Evolutionary conservation across 2,888 invertebrate genomes (phyloP).

Genomic region (Cantharis nigra): DNA sequence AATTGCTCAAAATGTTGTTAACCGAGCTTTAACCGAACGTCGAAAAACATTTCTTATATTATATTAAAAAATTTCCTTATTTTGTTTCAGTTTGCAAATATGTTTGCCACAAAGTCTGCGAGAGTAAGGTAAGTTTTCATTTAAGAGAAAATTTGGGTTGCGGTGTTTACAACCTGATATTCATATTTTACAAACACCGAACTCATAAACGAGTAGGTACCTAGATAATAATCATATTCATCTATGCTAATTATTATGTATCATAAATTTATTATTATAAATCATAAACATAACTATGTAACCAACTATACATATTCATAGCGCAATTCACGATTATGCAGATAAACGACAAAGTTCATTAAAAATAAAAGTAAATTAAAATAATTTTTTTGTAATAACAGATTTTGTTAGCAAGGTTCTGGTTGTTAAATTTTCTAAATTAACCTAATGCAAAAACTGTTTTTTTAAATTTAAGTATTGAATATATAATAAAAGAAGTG

Average conservation of each 20-base stretch:
- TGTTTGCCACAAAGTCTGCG: conserved; percentile 78
- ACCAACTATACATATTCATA: conserved; percentile 19
- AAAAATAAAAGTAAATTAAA: too few species aligned
- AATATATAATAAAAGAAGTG: too few species aligned
- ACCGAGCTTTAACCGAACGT: too few species aligned
- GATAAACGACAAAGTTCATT: too few species aligned
- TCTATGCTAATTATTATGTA: conserved; percentile 18
- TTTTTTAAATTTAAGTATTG: background rate
- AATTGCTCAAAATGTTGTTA: too few species aligned
- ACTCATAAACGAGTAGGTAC: background rate
- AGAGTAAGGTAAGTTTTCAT: conserved; percentile 69
- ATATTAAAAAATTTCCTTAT: background rate
- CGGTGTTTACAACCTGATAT: background rate
- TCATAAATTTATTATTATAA: background rate
- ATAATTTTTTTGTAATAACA: too few species aligned
- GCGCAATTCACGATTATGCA: conserved; percentile 17
- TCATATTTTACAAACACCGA: background rate
- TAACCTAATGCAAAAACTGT: too few species aligned
- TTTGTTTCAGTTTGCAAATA: conserved; percentile 80
- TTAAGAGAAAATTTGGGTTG: conserved; percentile 63
- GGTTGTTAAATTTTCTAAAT: too few species aligned
- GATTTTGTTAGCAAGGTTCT: too few species aligned
- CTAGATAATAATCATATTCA: conserved; percentile 6
- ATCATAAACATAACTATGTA: conserved; percentile 5
- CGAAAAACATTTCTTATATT: too few species aligned